Evolutionary conservation across 1,140 invertebrate species (phyloP), one percentile per base, ranked within the genome.

Genomic region (Druon quercuslanigerum): DNA sequence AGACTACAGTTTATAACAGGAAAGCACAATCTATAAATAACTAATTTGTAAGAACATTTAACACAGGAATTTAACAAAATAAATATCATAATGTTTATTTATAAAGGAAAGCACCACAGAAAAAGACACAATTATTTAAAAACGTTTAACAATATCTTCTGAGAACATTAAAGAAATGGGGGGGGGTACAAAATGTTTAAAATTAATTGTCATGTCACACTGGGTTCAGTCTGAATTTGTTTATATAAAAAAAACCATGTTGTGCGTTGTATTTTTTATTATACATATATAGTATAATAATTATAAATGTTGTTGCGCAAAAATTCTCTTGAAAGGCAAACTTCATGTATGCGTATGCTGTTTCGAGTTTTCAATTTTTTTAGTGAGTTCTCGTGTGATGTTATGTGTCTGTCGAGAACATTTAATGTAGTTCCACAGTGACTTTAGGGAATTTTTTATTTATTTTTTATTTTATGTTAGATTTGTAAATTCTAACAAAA

Each of bases 61-160:
- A 50, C 19, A 56, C 14, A 51, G 50, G 13, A 9, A 20, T 60
- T 51, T 11, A 71, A 72, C 17, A 33, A 72, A 57, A 66, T 1
- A 50, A 17, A 12, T 72, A 12, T 50, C 17, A 40, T 51, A 1
- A 51, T 19, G 14, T 54, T n/a, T 16, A 82, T 83, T 71, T 70
- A 88, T 81, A 87, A 80, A 84, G 85, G 60, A 77, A 87, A 88
- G 85, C 87, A 86, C 76, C 81, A 86, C 77, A 86, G 83, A 83
- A 83, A 60, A 80, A 83, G 81, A 80, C 84, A 74, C 84, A 74
- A 84, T 80, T 75, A 75, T 80, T 57, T 77, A 74, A 81, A 83
- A 85, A 82, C 60, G 84, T 81, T 83, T 78, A 81, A 78, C 76
- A 73, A 73, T 80, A 60, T 46, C 25, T n/a, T 16, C n/a, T 16